These are phyloP conservation scores for Drosophila prostipennis DNA, from an alignment of 2,888 invertebrate genomes.

Conservation along the genomic window DNA sequence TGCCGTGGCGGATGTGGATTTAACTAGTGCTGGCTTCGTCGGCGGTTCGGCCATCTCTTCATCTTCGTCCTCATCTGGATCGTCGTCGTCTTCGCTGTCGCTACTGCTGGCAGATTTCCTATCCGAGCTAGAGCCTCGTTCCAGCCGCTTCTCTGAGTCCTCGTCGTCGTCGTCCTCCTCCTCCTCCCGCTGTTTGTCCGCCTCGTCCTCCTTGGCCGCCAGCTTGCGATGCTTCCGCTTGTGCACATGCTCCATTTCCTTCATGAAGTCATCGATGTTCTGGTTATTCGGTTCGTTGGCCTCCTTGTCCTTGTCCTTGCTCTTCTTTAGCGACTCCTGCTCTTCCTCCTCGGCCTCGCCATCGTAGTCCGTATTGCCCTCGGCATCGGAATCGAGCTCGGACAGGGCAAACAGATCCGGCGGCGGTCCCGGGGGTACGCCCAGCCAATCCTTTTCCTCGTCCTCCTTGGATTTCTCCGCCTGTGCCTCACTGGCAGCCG, in stretches of 20 bases:
- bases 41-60: conserved; percentile 46
- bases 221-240: conserved; percentile 89
- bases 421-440: conserved; percentile 94
- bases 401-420: conserved; percentile 89
- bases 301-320: conserved; percentile 27
- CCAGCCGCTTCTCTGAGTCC: conserved; percentile 1
- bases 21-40: conserved; percentile 14
- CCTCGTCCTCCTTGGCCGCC: conserved; percentile 85
- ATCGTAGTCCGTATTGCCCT: conserved; percentile 72
- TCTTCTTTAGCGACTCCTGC: neutral
- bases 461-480: conserved; percentile 72
- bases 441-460: conserved; percentile 89
- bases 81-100: conserved; percentile 48
- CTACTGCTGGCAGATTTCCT: conserved; percentile 47
- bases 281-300: conserved; percentile 84
- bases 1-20: conserved; percentile 5
- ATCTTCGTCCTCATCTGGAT: conserved; percentile 42
- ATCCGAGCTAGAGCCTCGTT: conserved; percentile 40
- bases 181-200: conserved; percentile 37
- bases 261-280: conserved; percentile 96
- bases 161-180: conserved; percentile 48
- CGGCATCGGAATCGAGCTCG: conserved; percentile 85
- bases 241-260: conserved; percentile 95
- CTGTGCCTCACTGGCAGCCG: neutral
- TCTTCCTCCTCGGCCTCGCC: conserved; percentile 82